These are phyloP conservation scores for Heliconius hewitsoni DNA, from an alignment of 1,140 invertebrate species.

Conservation along the genomic window DNA sequence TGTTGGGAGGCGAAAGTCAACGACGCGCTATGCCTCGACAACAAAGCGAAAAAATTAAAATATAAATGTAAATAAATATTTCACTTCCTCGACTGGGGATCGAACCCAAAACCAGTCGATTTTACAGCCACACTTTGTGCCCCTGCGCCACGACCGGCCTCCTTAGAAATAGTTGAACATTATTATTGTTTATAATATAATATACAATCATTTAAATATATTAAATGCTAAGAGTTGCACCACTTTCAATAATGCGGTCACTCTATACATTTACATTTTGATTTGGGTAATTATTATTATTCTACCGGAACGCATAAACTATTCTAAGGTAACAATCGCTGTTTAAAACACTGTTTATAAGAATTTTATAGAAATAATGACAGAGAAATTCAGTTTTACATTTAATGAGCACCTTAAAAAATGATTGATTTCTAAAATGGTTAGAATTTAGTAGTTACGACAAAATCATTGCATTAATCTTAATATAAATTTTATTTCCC, in stretches of 20 bases:
- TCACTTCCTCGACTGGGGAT: no score
- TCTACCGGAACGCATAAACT: constrained; percentile 6
- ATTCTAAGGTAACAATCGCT: constrained; percentile 1
- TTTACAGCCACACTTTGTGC: no score
- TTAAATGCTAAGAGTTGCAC: constrained; percentile 14
- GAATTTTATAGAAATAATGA: background rate
- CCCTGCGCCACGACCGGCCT: no score
- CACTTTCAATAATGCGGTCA: constrained; percentile 31
- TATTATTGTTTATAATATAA: background rate
- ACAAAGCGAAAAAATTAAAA: no score
- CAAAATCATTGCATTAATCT: background rate
- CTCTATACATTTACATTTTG: constrained; percentile 30
- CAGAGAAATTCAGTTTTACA: background rate
- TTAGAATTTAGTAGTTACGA: background rate
- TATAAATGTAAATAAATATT: no score
- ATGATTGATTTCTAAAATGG: background rate
- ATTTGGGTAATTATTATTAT: constrained; percentile 28
- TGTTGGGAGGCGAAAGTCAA: no score
- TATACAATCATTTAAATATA: background rate
- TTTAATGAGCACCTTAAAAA: constrained; percentile 7
- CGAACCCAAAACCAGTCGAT: no score
- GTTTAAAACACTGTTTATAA: background rate
- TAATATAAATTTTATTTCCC: background rate
- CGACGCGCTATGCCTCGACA: no score
- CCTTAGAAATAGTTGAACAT: background rate